Evolutionary conservation across 2,888 invertebrate species (phyloP).

Genomic region (Malacosoma neustria): DNA sequence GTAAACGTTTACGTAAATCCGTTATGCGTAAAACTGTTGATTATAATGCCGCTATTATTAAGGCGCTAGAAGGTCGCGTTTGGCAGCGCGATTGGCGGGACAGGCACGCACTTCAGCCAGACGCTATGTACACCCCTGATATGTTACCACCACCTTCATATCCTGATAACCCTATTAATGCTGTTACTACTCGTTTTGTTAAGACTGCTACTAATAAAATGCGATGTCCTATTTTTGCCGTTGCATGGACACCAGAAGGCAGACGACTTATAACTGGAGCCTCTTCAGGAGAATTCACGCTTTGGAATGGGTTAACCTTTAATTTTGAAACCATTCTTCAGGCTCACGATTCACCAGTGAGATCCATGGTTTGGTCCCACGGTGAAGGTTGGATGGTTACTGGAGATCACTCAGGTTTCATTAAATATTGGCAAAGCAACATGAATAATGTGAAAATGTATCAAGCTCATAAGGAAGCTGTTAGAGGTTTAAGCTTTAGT

Average conservation of each 20-base stretch:
- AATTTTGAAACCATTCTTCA: conserved; percentile 99
- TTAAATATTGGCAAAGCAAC: conserved; percentile 99
- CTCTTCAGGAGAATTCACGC: conserved; percentile 98
- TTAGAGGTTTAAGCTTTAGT: conserved; percentile 99
- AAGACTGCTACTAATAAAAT: conserved; percentile 99
- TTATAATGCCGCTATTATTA: conserved; percentile 96
- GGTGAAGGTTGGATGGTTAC: conserved; percentile 99
- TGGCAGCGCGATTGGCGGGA: conserved; percentile 97
- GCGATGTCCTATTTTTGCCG: conserved; percentile 98
- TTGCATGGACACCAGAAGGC: conserved; percentile 99
- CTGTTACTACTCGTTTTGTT: conserved; percentile 95
- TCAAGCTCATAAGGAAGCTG: conserved; percentile 99
- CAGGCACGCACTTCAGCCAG: conserved; percentile 92
- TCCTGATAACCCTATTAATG: conserved; percentile 96
- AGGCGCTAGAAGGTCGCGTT: conserved; percentile 92
- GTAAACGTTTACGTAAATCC: conserved; percentile 95
- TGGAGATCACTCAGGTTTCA: conserved; percentile 98
- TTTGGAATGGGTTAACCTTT: conserved; percentile 99
- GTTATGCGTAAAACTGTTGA: conserved; percentile 98
- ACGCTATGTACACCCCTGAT: conserved; percentile 95
- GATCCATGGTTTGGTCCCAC: conserved; percentile 99
- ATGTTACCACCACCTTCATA: conserved; percentile 95
- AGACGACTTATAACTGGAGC: conserved; percentile 98
- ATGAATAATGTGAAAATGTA: conserved; percentile 99
- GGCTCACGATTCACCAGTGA: conserved; percentile 99